phyloP scores from a whole-genome alignment of 2,113 vertebrate species.

The Salvelinus alpinus region DNA sequence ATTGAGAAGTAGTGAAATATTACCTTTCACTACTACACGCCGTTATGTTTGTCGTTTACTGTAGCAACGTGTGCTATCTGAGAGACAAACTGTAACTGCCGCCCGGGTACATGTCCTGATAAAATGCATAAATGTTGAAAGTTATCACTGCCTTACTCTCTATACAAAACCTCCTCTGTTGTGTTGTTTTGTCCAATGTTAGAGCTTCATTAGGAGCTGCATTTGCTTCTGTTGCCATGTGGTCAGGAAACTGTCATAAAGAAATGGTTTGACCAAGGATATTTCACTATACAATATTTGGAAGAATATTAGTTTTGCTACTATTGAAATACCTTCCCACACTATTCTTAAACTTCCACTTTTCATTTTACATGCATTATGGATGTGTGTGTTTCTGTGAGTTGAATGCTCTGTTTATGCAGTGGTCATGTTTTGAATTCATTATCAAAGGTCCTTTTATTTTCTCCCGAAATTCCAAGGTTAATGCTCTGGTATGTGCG shows the following conservation, averaged over 20 bases:
- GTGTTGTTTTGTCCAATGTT: background rate
- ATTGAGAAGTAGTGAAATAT: too few species aligned
- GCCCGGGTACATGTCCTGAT: too few species aligned
- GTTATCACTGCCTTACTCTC: too few species aligned
- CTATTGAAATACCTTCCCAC: constrained; percentile 28
- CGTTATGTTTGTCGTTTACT: too few species aligned
- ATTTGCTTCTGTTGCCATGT: constrained; percentile 29
- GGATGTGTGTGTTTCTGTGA: constrained; percentile 28
- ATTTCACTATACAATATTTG: background rate
- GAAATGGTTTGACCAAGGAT: constrained; percentile 1
- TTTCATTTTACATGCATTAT: constrained; percentile 30
- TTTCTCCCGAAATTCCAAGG: constrained; percentile 53
- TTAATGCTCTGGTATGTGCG: constrained; percentile 57
- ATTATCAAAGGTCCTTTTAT: constrained; percentile 58
- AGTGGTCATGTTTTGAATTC: constrained; percentile 43
- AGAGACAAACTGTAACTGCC: too few species aligned
- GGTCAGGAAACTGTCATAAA: constrained; percentile 20
- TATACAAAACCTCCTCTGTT: too few species aligned
- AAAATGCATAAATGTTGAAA: too few species aligned
- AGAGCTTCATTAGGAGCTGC: constrained; percentile 1
- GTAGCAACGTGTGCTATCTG: too few species aligned
- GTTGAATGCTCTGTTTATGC: constrained; percentile 40
- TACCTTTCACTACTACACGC: too few species aligned
- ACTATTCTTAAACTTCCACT: constrained; percentile 12
- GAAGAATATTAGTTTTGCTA: constrained; percentile 30